phyloP scores from a whole-genome alignment of 2,797 vertebrate genomes.

The Enteromius thamalakanensis region DNA sequence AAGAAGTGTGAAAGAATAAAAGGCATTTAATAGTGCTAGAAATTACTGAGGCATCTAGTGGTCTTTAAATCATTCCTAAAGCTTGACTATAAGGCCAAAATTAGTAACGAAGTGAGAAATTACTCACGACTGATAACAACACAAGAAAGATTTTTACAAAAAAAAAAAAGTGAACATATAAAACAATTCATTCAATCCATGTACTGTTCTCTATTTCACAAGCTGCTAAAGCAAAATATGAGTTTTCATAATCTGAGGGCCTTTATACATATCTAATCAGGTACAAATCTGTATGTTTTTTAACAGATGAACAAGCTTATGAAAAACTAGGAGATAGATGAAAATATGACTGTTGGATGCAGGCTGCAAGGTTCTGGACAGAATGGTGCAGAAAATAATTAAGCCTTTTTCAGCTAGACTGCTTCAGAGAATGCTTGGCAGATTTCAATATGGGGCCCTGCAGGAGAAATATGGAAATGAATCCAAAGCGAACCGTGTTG shows the following conservation, averaged over 20 bases:
- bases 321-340: constrained; percentile 33
- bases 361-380: constrained; percentile 48
- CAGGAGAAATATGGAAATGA: constrained; percentile 60
- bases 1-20: neutral
- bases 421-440: constrained; percentile 57
- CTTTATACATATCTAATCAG: constrained; percentile 29
- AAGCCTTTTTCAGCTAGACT: constrained; percentile 60
- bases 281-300: neutral
- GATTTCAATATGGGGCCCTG: constrained; percentile 56
- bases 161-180: neutral
- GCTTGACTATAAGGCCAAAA: neutral
- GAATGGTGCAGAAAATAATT: constrained; percentile 60
- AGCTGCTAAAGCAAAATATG: constrained; percentile 4
- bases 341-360: constrained; percentile 29
- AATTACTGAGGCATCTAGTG: neutral
- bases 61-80: neutral
- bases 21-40: neutral
- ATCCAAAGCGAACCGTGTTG: constrained; percentile 49
- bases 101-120: neutral
- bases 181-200: neutral
- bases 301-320: constrained; percentile 11
- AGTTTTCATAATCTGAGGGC: neutral
- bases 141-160: neutral
- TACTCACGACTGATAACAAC: neutral
- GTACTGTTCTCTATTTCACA: neutral